Base-by-base conservation (phyloP, 2,113 vertebrate genomes). In the Notothenia coriiceps region DNA sequence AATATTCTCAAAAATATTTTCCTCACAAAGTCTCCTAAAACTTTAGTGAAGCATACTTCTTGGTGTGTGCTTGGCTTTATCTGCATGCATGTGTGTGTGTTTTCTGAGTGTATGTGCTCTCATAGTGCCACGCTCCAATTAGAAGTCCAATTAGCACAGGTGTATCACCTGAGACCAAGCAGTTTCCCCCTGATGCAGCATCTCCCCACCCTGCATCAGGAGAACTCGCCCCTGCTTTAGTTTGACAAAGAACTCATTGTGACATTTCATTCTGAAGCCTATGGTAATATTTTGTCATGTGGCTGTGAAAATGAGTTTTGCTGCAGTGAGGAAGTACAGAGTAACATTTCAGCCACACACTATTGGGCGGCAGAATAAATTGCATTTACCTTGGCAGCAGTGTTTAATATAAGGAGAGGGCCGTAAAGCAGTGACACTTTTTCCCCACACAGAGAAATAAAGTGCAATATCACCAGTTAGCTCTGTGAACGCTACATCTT, bases 161-260 rank as follows among this genome's bases (percentile, higher is more conserved):
- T 85, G 85, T 55, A 10, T 67, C 85, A 80, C 88, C 91, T 91
- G 88, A 88, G 89, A 90, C 74, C 85, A 76, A 64, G 29, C 63
- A 74, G 85, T 72, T 65, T 43, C 70, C 57, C 43, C 55, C 9
- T 1, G 25, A 62, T 0, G 18, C 61, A 49, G 33, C 64, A 7
- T 70, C 46, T 46, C 63, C 74, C n/a, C 49, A 65, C 51, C 5
- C 63, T 15, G 47, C 78, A 62, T 69, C 56, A 9, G 47, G 52
- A 73, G 59, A 52, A 59, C 17, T 61, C 33, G 71, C 51, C 77
- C 62, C 43, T 13, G 40, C 75, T 81, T 74, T 2, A 12, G 8
- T 61, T 74, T 50, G 56, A 90, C 86, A 90, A 61, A 86, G 75
- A 64, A 76, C 70, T 57, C 80, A 73, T 70, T 65, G 50, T 82